Evolutionary conservation across 2,113 vertebrate species (phyloP).

Genomic region (Struthidea cinerea): DNA sequence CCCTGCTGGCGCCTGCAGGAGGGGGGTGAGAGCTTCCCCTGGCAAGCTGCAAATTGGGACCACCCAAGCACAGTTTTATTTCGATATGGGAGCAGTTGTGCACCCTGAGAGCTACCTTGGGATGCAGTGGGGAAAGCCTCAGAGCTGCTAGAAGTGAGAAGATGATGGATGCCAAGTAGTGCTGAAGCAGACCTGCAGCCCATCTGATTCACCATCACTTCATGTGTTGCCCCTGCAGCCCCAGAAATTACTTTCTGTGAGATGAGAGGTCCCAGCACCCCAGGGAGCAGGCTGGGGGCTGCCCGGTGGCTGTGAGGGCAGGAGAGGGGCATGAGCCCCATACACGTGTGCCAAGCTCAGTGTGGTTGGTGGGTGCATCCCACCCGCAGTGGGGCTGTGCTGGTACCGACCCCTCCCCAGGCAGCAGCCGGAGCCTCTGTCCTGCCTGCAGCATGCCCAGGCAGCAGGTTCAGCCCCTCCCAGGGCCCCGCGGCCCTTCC

Average conservation of each 20-base stretch:
- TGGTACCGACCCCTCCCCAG: not conserved
- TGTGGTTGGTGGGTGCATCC: not conserved
- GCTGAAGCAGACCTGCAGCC: not conserved
- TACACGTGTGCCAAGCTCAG: accelerated
- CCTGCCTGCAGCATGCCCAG: not conserved
- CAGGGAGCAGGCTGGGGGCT: not conserved
- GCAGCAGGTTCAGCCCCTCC: not conserved
- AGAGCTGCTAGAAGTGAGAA: not conserved
- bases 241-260: not conserved
- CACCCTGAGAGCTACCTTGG: not conserved
- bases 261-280: accelerated
- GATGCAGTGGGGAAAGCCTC: not conserved
- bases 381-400: not conserved
- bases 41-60: not conserved
- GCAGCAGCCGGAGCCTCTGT: not conserved
- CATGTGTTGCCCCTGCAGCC: accelerated
- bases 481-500: not conserved
- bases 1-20: not conserved
- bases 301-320: accelerated
- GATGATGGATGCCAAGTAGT: not conserved
- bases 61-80: not conserved
- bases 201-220: not conserved
- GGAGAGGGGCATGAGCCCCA: not conserved
- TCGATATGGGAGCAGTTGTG: not conserved
- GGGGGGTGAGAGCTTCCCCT: not conserved